Base-by-base conservation (phyloP, 2,113 vertebrate genomes). In the Mus pahari region DNA sequence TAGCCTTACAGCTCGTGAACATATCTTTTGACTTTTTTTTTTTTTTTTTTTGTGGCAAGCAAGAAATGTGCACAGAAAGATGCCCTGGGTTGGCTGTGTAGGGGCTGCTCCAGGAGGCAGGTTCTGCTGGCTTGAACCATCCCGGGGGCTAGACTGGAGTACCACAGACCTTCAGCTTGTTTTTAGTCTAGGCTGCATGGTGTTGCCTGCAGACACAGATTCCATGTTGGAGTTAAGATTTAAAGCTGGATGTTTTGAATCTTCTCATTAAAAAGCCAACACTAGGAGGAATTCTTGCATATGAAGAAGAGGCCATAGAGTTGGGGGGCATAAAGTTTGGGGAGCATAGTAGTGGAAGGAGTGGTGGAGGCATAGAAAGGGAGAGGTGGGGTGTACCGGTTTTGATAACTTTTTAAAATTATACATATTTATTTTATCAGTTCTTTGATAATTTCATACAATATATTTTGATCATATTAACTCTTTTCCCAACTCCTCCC, bases 121-220 rank as follows among this genome's bases (percentile, higher is more conserved):
- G 62, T 2, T 0, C 64, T 16, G 26, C 71, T n/a, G 4, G 13
- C 0, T 20, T 28, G 26, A 45, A 50, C 6, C 5, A 39, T 28
- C 8, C 64, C 11, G 4, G 48, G n/a, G 19, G 48, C 42, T 50
- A 17, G 12, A 13, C n/a, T 26, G 5, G 0, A 16, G 9, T 20
- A 39, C 36, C 70, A 11, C 8, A 24, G 13, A 16, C 28, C 14
- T 64, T n/a, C 55, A 48, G 1, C 14, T 77, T 24, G 28, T 71
- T 77, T 83, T 39, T 70, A 16, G 50, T 10, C 39, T 3, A 86
- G 53, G 31, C 45, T 28, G 1, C 28, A 36, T 26, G 26, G 19
- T 8, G 8, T 53, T 4, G 3, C 48, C 70, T 19, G 26, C 3
- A 3, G 62, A 13, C 10, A 3, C 42, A 9, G 26, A 70, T 78